Base-by-base conservation (phyloP, 2,888 invertebrate genomes). In the Lepidocyrtinus sp. region DNA sequence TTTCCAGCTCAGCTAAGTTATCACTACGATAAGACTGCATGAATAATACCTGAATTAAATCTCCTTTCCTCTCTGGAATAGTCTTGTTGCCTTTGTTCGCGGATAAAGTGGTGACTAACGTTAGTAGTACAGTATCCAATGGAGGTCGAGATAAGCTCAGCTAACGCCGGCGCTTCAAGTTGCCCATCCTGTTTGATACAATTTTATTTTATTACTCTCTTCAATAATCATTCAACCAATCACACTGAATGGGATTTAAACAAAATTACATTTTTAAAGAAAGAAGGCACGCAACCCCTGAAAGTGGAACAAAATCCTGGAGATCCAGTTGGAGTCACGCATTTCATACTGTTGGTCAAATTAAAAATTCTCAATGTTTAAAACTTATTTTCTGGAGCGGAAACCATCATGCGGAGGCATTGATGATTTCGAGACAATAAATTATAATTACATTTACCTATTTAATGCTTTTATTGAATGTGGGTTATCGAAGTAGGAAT, bases 311-410 rank as follows among this genome's bases (percentile, higher is more conserved):
- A 83, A 50, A 74, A 82, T 70, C 76, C 77, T 15, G 74, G 17
- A 1, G 78, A 73, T 25, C 78, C 81, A 50, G 83, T 83, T 36
- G 83, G 83, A 22, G 83, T 83, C 55, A 78, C 73, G 25, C 83
- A 83, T 68, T 75, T 79, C 83, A 83, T 83, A n/a, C 70, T 68
- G 25, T 83, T 78, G n/a, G n/a, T n/a, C n/a, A n/a, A n/a, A n/a
- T n/a, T n/a, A n/a, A n/a, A n/a, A n/a, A n/a, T n/a, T n/a, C n/a
- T n/a, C n/a, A n/a, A n/a, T n/a, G n/a, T n/a, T n/a, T n/a, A n/a
- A n/a, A n/a, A n/a, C n/a, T n/a, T n/a, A n/a, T n/a, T n/a, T n/a
- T n/a, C n/a, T n/a, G n/a, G n/a, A n/a, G n/a, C n/a, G n/a, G n/a
- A n/a, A n/a, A n/a, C n/a, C n/a, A n/a, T n/a, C n/a, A n/a, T n/a